Evolutionary conservation across 2,888 invertebrate genomes (phyloP).

Genomic region (Dryocosmus kuriphilus): DNA sequence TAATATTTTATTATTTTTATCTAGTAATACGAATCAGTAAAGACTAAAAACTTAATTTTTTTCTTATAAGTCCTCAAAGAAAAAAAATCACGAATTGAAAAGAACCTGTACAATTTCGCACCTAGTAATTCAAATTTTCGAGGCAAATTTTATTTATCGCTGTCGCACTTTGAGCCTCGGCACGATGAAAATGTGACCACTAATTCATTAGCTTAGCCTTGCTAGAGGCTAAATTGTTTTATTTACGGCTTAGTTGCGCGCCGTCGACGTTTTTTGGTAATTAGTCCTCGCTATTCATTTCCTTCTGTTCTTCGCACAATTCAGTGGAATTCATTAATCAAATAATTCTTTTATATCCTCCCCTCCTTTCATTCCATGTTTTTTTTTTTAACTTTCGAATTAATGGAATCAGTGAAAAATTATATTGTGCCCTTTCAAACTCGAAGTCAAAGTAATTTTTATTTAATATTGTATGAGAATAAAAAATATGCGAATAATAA

Average conservation of each 20-base stretch:
- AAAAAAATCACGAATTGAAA: background rate
- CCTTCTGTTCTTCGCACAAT: constrained; percentile 3
- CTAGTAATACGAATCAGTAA: too few relatives aligned
- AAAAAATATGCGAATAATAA: too few relatives aligned
- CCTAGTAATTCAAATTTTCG: background rate
- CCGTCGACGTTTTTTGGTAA: constrained; percentile 24
- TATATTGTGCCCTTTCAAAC: background rate
- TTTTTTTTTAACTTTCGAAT: background rate
- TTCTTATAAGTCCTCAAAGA: too few relatives aligned
- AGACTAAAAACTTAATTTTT: too few relatives aligned
- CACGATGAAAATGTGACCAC: constrained; percentile 16
- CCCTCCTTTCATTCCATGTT: background rate
- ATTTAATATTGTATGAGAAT: too few relatives aligned
- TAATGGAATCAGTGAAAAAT: background rate
- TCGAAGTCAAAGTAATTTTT: background rate
- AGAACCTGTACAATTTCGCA: background rate
- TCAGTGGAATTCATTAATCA: constrained; percentile 7
- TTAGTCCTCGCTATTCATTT: constrained; percentile 15
- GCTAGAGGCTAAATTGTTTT: constrained; percentile 23
- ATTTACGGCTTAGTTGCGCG: constrained; percentile 20
- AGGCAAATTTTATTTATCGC: constrained; percentile 17
- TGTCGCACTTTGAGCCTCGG: background rate
- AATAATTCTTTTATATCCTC: background rate
- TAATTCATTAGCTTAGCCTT: constrained; percentile 34
- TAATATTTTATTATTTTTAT: too few relatives aligned